Percentiles rank a stretch among this genome's conserved stretches.
phyloP scores from a whole-genome alignment of 2,797 vertebrate species.

The Mycteria americana region DNA sequence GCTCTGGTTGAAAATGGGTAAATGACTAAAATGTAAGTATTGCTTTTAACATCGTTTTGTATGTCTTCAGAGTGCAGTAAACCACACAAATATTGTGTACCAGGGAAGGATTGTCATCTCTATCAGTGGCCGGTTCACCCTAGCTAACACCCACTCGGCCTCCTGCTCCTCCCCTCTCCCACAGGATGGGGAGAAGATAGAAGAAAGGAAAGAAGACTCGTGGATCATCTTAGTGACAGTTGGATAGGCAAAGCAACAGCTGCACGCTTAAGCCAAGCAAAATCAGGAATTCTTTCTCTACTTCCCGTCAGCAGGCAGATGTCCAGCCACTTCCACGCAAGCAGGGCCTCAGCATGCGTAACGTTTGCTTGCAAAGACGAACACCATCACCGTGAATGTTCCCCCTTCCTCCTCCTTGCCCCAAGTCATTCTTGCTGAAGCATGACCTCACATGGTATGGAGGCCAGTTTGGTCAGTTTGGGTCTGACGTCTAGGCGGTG shows the following conservation, averaged over 20 bases:
- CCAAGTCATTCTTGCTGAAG: not conserved
- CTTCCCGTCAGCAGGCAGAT: not conserved
- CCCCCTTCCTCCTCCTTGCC: not conserved
- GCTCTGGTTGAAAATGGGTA: not conserved
- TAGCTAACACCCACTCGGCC: not conserved
- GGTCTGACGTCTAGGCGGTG: rapidly evolving
- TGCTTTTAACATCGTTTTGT: not conserved
- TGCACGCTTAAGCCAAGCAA: not conserved
- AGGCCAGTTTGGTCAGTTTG: not conserved
- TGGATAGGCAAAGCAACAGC: not conserved
- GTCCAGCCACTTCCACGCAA: not conserved
- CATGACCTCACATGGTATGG: rapidly evolving
- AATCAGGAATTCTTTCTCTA: not conserved
- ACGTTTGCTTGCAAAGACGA: rapidly evolving
- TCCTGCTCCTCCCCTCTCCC: not conserved
- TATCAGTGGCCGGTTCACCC: not conserved
- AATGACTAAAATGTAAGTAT: not conserved
- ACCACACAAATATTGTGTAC: not conserved
- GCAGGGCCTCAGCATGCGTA: not conserved
- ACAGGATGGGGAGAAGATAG: not conserved
- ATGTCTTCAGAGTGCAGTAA: not conserved
- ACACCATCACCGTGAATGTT: rapidly evolving
- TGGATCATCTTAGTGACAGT: not conserved
- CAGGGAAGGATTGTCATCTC: not conserved
- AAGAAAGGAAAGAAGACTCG: not conserved